A percentile compares a stretch with the other conserved stretches of the same genome.
These are phyloP conservation scores for Sebastes oblongus DNA, from an alignment of 2,797 vertebrate genomes.

Conservation along the genomic window DNA sequence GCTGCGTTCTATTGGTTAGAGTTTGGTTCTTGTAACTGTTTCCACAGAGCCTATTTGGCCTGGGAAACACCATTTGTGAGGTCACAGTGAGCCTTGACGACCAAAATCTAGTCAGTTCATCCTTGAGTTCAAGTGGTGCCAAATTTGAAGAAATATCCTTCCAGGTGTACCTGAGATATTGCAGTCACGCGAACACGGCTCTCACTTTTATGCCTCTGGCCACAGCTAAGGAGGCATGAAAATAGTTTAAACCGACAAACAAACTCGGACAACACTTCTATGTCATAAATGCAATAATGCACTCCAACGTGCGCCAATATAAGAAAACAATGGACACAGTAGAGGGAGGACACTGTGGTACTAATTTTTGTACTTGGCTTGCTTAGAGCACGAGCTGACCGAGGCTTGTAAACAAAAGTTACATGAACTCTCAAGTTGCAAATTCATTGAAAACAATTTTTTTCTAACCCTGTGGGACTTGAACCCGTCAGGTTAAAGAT, in stretches of 20 bases:
- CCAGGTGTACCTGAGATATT: no score
- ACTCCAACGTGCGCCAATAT: background rate
- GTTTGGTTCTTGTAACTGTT: no score
- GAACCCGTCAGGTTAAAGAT: constrained; percentile 3
- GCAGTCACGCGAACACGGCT: no score
- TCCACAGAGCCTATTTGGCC: no score
- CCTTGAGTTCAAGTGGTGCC: no score
- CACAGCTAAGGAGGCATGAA: no score
- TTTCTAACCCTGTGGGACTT: background rate
- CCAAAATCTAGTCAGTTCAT: no score
- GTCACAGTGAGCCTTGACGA: no score
- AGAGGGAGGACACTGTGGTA: background rate
- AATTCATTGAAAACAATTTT: background rate
- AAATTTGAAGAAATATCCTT: no score
- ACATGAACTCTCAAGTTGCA: background rate
- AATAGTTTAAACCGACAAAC: background rate
- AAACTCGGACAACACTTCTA: background rate
- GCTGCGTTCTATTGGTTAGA: no score
- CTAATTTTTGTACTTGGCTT: background rate
- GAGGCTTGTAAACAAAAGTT: background rate
- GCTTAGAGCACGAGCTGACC: background rate
- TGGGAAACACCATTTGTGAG: no score
- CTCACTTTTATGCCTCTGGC: no score
- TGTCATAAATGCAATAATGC: background rate
- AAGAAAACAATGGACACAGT: background rate